Percentiles rank a stretch among this genome's conserved stretches.
Conservation (phyloP, 2,888 invertebrate species). For the Caenorhabditis sp. region DNA sequence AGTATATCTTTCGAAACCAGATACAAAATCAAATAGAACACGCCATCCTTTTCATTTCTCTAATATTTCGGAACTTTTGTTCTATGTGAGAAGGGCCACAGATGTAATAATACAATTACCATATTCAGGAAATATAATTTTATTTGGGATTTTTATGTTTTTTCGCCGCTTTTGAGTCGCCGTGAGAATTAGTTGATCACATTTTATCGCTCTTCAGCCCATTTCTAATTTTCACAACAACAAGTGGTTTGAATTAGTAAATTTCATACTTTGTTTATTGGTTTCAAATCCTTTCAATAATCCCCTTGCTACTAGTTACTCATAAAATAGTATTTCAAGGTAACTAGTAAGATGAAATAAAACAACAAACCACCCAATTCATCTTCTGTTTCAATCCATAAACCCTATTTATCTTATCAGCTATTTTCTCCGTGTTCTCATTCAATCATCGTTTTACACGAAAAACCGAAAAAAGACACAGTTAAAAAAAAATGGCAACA, state of each 20-base stretch:
- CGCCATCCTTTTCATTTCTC: background rate
- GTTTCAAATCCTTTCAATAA: background rate
- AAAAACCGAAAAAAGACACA: background rate
- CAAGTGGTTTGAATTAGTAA: no score
- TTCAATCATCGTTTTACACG: background rate
- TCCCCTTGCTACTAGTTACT: background rate
- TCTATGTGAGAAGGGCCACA: no score
- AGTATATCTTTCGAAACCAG: background rate
- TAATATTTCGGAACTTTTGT: background rate
- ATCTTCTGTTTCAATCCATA: background rate
- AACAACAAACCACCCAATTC: background rate
- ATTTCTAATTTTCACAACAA: no score
- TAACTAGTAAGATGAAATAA: background rate
- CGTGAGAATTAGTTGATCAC: no score
- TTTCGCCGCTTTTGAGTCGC: no score
- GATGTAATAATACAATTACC: no score
- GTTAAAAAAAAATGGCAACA: background rate
- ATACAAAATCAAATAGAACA: background rate
- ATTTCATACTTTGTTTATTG: background rate
- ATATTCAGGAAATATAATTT: no score
- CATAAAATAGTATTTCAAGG: background rate
- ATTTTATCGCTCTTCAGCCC: no score
- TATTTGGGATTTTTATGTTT: no score
- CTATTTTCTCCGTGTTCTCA: background rate
- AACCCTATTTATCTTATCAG: background rate